Conservation (phyloP, 2,888 invertebrate genomes). For the Troilus luridus region DNA sequence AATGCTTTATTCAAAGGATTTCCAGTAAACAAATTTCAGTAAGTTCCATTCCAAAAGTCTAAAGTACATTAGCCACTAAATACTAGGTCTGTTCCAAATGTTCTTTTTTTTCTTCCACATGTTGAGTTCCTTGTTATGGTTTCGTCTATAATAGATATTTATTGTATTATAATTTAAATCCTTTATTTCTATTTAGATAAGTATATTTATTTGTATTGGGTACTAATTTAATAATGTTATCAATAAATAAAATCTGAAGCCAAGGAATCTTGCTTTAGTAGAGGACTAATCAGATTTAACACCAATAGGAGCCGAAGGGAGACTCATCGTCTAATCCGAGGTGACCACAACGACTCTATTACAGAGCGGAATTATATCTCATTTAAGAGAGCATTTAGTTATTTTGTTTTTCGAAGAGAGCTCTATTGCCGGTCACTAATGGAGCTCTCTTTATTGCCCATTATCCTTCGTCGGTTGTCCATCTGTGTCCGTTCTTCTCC, state of each 20-base stretch:
- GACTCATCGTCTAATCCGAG: neutral
- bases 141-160: too few relatives aligned
- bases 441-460: constrained; percentile 15
- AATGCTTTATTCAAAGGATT: too few relatives aligned
- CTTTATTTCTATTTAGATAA: neutral
- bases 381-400: constrained; percentile 16
- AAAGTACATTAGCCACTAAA: too few relatives aligned
- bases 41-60: too few relatives aligned
- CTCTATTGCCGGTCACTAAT: constrained; percentile 8
- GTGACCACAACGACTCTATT: neutral
- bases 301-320: neutral
- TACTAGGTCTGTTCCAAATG: too few relatives aligned
- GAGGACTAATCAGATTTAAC: neutral
- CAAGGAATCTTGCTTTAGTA: neutral
- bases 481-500: neutral
- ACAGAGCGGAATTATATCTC: constrained; percentile 15
- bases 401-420: neutral
- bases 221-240: neutral
- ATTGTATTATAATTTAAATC: too few relatives aligned
- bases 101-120: too few relatives aligned
- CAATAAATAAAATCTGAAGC: neutral
- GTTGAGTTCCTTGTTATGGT: too few relatives aligned
- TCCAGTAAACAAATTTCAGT: too few relatives aligned
- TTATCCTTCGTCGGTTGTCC: constrained; percentile 3
- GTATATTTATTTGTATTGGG: neutral